Conservation (phyloP, 2,113 vertebrate genomes). For the Hydropotes inermis region DNA sequence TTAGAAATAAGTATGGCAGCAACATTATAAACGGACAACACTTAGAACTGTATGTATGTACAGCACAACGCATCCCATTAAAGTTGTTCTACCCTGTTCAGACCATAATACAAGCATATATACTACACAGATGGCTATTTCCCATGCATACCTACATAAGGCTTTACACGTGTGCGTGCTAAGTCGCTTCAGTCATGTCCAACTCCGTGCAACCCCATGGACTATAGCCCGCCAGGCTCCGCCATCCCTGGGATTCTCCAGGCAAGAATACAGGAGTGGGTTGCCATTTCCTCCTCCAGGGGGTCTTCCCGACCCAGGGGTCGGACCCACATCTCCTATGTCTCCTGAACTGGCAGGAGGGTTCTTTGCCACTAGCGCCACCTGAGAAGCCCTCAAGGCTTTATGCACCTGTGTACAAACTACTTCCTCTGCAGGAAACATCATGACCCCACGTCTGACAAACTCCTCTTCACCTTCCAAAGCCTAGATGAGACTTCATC, state of each 20-base stretch:
- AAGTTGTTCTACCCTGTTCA: background rate
- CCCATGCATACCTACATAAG: background rate
- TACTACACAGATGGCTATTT: background rate
- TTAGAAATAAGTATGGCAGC: background rate
- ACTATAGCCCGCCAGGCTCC: background rate
- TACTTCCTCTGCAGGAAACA: background rate
- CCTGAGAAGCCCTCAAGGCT: background rate
- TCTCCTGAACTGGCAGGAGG: background rate
- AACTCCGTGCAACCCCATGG: background rate
- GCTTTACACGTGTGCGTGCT: fast-evolving
- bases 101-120: background rate
- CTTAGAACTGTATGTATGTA: background rate
- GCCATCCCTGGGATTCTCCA: background rate
- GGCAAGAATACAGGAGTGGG: background rate
- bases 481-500: background rate
- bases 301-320: background rate
- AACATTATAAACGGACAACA: background rate
- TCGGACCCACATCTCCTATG: background rate
- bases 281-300: background rate
- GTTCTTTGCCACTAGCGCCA: background rate
- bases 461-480: background rate
- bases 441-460: background rate
- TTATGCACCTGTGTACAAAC: background rate
- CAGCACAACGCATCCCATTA: background rate
- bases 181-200: background rate